Evolutionary conservation across 2,113 vertebrate genomes (phyloP).

Genomic region (Fulmarus glacialis): DNA sequence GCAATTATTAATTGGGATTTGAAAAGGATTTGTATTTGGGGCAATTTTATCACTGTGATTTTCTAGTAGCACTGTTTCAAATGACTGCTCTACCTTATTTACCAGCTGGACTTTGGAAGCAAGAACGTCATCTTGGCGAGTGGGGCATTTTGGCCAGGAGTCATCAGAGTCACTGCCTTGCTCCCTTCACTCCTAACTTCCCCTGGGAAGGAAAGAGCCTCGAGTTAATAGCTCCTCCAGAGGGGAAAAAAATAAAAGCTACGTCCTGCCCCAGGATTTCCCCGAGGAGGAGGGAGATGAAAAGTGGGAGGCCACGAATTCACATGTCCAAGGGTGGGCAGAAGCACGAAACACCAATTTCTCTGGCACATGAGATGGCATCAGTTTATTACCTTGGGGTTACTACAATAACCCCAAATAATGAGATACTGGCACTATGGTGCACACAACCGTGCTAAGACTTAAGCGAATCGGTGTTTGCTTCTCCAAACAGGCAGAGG

Average conservation of each 20-base stretch:
- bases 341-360: neutral
- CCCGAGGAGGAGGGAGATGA: neutral
- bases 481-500: neutral
- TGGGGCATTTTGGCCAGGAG: neutral
- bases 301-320: neutral
- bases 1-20: neutral
- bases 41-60: neutral
- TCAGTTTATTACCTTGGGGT: neutral
- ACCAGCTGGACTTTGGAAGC: neutral
- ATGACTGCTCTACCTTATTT: neutral
- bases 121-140: neutral
- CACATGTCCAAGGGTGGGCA: neutral
- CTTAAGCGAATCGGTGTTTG: neutral
- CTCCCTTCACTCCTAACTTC: neutral
- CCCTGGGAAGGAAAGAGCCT: neutral
- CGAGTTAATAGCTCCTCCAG: neutral
- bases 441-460: neutral
- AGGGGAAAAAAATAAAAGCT: neutral
- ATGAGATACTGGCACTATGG: neutral
- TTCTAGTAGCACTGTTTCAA: neutral
- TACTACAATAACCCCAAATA: neutral
- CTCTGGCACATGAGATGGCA: neutral
- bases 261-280: neutral
- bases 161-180: neutral
- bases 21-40: neutral